Evolutionary conservation across 2,888 invertebrate genomes (phyloP).

Genomic region (Nemoura dubitans): DNA sequence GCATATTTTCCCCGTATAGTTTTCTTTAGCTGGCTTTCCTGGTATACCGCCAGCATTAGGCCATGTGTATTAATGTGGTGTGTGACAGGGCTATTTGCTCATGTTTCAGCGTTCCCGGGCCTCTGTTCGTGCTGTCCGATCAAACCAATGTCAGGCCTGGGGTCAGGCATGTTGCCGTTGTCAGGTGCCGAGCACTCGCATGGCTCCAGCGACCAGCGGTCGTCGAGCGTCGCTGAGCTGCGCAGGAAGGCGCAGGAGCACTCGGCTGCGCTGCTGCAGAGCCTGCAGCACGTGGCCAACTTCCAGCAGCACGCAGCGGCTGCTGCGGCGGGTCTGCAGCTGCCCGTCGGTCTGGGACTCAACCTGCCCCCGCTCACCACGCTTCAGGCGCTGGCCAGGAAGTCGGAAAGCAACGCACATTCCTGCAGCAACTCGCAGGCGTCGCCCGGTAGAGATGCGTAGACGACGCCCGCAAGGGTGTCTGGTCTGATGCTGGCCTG

Average conservation of each 20-base stretch:
- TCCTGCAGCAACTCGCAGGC: conserved; percentile 60
- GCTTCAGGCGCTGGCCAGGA: conserved; percentile 58
- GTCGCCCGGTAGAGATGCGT: conserved; percentile 54
- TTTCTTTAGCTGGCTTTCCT: too few relatives aligned
- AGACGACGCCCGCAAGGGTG: conserved; percentile 37
- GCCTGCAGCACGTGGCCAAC: conserved; percentile 72
- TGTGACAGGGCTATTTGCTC: conserved; percentile 42
- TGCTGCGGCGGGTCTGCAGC: conserved; percentile 56
- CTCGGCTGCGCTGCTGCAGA: conserved; percentile 85
- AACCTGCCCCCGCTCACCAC: conserved; percentile 55
- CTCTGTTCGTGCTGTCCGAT: conserved; percentile 84
- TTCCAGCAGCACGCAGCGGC: conserved; percentile 65
- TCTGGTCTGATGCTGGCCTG: too few relatives aligned
- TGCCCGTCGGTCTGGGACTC: conserved; percentile 54
- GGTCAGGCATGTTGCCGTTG: conserved; percentile 52
- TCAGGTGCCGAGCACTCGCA: conserved; percentile 54
- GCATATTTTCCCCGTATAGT: too few relatives aligned
- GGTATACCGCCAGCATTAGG: neutral
- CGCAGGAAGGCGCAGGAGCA: conserved; percentile 94
- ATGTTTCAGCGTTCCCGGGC: conserved; percentile 74
- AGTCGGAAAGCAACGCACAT: conserved; percentile 55
- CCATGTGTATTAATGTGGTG: neutral
- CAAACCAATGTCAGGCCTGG: conserved; percentile 62
- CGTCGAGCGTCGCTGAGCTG: conserved; percentile 90
- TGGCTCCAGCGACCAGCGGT: conserved; percentile 72